These are phyloP conservation scores for Macrotrachela quadricornifera DNA, from an alignment of 1,140 invertebrate genomes.

Conservation along the genomic window DNA sequence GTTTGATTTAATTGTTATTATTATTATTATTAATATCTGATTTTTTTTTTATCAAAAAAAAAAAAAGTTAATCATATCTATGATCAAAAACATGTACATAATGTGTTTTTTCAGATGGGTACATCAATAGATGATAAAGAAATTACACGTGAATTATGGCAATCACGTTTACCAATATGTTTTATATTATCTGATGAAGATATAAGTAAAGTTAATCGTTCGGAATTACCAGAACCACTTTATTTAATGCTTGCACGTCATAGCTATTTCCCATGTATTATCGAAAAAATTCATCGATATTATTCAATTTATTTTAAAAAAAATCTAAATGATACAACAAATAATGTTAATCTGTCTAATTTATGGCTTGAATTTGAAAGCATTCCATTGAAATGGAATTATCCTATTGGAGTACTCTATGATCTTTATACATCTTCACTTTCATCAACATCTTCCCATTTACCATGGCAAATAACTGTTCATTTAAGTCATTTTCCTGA, in stretches of 20 bases:
- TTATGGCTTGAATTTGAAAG: constrained; percentile 89
- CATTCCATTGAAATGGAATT: constrained; percentile 76
- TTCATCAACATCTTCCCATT: constrained; percentile 27
- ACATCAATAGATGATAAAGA: constrained; percentile 49
- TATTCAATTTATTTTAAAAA: constrained; percentile 36
- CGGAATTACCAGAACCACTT: constrained; percentile 8
- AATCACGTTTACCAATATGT: constrained; percentile 70
- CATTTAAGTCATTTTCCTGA: constrained; percentile 48
- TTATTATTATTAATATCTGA: too few species aligned
- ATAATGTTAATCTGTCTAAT: constrained; percentile 40
- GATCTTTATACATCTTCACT: constrained; percentile 51
- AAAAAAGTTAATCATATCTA: too few species aligned
- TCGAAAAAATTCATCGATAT: constrained; percentile 80
- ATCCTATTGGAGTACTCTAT: constrained; percentile 78
- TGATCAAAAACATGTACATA: too few species aligned
- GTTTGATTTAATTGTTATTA: too few species aligned
- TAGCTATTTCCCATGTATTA: constrained; percentile 81
- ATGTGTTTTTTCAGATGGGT: too few species aligned
- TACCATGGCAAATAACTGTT: constrained; percentile 82
- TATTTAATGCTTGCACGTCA: constrained; percentile 71
- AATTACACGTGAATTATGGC: constrained; percentile 77
- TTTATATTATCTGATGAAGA: constrained; percentile 68
- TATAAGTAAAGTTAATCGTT: neutral
- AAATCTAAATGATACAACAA: constrained; percentile 39
- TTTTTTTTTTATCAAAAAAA: too few species aligned